These are phyloP conservation scores for Hydra vulgaris DNA, from an alignment of 30 jellyfish, hydroid and myxozoan genomes.

Conservation along the genomic window DNA sequence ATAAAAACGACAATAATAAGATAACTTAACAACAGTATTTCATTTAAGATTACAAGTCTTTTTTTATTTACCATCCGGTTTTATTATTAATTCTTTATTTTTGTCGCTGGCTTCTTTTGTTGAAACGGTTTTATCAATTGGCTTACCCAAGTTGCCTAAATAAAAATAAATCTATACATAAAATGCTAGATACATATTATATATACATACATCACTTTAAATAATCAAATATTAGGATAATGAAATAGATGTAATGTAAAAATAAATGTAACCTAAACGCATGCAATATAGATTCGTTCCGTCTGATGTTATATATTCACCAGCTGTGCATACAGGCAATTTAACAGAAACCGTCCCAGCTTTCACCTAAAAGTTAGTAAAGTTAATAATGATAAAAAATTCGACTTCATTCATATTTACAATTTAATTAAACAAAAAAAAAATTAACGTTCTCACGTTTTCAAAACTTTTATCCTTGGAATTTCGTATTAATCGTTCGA, in stretches of 20 bases:
- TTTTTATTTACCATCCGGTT: background rate
- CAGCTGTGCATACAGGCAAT: constrained; percentile 46
- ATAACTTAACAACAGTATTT: too few relatives aligned
- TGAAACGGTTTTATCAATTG: background rate
- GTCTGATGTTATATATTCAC: constrained; percentile 62
- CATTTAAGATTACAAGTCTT: too few relatives aligned
- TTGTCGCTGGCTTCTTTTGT: background rate
- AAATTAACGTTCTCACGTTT: too few relatives aligned
- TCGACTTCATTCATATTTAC: too few relatives aligned
- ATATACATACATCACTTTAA: too few relatives aligned
- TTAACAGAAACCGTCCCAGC: background rate
- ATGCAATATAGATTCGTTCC: constrained; percentile 52
- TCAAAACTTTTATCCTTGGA: background rate
- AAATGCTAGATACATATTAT: too few relatives aligned
- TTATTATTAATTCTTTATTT: background rate
- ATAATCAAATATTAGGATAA: too few relatives aligned
- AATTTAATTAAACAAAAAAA: too few relatives aligned
- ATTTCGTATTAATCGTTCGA: background rate
- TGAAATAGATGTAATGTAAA: too few relatives aligned
- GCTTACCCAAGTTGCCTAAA: background rate
- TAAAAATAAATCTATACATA: background rate
- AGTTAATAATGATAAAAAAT: too few relatives aligned
- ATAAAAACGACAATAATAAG: too few relatives aligned
- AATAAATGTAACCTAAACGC: constrained; percentile 63
- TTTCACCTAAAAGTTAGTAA: background rate